Evolutionary conservation across 2,113 vertebrate genomes (phyloP), one percentile per base, ranked within the genome.

Genomic region (Esox niger): DNA sequence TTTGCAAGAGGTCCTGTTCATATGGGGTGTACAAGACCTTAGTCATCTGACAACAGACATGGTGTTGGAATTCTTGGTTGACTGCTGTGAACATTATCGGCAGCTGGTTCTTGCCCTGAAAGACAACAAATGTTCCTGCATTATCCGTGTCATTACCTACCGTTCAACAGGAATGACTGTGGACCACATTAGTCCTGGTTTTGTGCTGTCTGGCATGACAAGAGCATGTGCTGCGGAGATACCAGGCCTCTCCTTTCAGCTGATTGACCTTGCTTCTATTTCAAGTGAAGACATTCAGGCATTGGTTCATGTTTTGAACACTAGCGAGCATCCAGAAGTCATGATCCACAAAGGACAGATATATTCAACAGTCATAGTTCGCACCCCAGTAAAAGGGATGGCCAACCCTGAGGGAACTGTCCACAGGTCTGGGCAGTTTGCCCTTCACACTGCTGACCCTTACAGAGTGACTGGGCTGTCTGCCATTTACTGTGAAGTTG

Each of bases 201-300:
- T 93, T 88, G 90, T 82, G 1, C 75, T 96, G 21, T 87, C 85
- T 27, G 94, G 95, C 46, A 88, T 96, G 92, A 91, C 87, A 11
- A 92, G 94, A 76, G 84, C 92, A 6, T 95, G 92, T 77, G 77
- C 86, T 0, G 46, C 84, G 38, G 94, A 96, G 85, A 78, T 93
- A 25, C 71, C 84, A 5, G 86, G 84, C 60, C 66, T 94, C 61
- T 82, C 82, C 11, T 95, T 96, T 86, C 94, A 95, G 75, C 65
- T 94, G 20, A 91, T 94, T 74, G 94, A 95, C 70, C 86, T 96
- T 47, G 83, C 84, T 23, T 93, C 92, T 74, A 80, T 84, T 31
- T 91, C 84, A 55, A 77, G 75, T 61, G 74, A 92, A 75, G 91
- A 96, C 69, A 83, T 94, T 66, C 76, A 88, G 49, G 84, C 66